phyloP scores from a whole-genome alignment of 2,113 vertebrate genomes.

The Morone saxatilis region DNA sequence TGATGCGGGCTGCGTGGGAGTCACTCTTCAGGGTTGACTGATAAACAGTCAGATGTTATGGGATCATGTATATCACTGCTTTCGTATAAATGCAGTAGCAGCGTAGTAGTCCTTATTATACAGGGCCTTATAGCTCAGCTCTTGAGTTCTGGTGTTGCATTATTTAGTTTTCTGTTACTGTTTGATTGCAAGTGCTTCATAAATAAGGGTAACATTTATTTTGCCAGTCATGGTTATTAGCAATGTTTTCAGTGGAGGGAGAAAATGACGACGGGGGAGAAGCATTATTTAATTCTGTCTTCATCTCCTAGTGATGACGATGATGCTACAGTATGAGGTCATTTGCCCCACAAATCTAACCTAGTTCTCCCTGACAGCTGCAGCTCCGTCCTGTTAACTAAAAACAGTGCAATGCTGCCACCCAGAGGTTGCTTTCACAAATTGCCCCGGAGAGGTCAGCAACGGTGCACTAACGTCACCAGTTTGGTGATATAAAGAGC shows the following conservation, averaged over 20 bases:
- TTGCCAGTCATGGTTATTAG: no score
- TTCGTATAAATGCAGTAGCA: background rate
- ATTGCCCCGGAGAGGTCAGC: background rate
- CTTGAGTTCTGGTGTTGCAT: constrained; percentile 4
- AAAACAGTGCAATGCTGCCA: constrained; percentile 51
- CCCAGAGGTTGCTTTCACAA: constrained; percentile 13
- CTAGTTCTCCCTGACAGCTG: constrained; percentile 59
- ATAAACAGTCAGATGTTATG: constrained; percentile 41
- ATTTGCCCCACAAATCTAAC: constrained; percentile 78
- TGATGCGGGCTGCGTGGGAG: constrained; percentile 70
- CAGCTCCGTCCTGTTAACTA: background rate
- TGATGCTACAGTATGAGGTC: constrained; percentile 76
- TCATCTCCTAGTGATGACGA: constrained; percentile 67
- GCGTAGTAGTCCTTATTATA: background rate
- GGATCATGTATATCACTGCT: background rate
- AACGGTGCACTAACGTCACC: no score
- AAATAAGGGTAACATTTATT: background rate
- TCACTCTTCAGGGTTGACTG: constrained; percentile 24
- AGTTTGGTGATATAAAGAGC: background rate
- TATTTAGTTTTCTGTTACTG: constrained; percentile 12
- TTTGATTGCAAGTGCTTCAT: background rate
- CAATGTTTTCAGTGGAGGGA: background rate
- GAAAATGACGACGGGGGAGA: background rate
- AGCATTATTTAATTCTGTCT: constrained; percentile 32
- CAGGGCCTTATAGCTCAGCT: background rate